Conservation (phyloP, 2,113 vertebrate genomes). For the Edolisoma coerulescens region DNA sequence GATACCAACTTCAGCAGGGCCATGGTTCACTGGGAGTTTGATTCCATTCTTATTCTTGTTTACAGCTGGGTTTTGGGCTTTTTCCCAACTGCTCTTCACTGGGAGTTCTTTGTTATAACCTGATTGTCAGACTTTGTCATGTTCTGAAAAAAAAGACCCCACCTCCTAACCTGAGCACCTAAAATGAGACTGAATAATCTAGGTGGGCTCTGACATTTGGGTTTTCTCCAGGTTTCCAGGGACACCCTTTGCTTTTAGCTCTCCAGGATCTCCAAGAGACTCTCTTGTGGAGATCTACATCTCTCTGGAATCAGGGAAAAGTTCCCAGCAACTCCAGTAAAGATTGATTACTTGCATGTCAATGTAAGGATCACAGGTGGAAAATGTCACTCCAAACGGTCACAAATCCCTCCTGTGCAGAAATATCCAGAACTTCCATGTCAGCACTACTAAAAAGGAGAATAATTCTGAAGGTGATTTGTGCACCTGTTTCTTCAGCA, state of each 20-base stretch:
- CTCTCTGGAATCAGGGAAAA: neutral
- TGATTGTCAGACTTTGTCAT: neutral
- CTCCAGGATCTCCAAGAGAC: neutral
- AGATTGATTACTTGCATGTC: neutral
- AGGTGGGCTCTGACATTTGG: neutral
- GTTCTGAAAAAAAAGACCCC: neutral
- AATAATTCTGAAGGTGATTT: neutral
- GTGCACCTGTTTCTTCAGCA: neutral
- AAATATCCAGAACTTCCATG: neutral
- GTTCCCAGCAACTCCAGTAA: neutral
- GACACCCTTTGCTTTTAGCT: neutral
- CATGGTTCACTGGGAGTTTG: rapidly evolving
- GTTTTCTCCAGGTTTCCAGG: neutral
- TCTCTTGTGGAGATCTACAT: neutral
- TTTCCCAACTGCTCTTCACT: neutral
- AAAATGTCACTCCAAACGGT: neutral
- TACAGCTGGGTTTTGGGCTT: neutral
- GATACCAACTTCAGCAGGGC: neutral
- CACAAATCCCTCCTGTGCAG: neutral
- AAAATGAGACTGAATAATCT: neutral
- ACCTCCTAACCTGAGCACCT: neutral
- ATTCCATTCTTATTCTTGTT: neutral
- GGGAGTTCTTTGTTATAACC: neutral
- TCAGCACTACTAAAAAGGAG: neutral
- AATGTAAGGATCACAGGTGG: rapidly evolving